Conservation (phyloP, 2,113 vertebrate genomes). For the Corythaeola cristata region DNA sequence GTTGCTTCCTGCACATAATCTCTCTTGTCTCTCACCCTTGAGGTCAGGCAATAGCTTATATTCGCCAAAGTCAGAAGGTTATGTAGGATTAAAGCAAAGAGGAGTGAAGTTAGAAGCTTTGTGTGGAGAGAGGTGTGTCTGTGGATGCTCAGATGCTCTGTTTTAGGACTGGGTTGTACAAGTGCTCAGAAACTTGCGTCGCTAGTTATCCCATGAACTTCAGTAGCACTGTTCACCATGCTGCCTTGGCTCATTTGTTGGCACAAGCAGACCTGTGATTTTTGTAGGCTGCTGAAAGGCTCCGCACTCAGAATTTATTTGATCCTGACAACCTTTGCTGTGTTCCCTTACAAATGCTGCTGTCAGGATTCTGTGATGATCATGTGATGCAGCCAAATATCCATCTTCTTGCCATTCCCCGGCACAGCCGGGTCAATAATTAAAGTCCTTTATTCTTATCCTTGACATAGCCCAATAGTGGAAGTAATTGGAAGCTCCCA, state of each 20-base stretch:
- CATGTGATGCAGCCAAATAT: neutral
- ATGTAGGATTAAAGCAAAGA: neutral
- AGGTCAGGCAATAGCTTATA: neutral
- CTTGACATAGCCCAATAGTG: neutral
- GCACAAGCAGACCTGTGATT: neutral
- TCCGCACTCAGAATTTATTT: neutral
- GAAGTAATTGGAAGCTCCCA: slow-evolving; percentile 1
- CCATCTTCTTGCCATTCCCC: neutral
- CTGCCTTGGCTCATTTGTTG: neutral
- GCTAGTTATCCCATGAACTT: neutral
- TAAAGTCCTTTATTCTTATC: slow-evolving; percentile 16
- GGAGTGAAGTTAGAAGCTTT: neutral
- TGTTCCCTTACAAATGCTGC: neutral
- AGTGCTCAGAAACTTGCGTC: neutral
- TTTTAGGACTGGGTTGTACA: neutral
- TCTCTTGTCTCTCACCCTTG: neutral
- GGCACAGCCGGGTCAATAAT: slow-evolving; percentile 43
- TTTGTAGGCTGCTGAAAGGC: neutral
- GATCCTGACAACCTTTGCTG: neutral
- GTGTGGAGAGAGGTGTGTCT: neutral
- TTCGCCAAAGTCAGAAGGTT: neutral
- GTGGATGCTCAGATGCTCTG: neutral
- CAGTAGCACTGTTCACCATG: neutral
- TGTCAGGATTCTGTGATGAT: neutral
- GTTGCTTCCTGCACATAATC: neutral